A percentile compares a stretch with the other conserved stretches of the same genome.
phyloP scores from a whole-genome alignment of 2,888 invertebrate genomes.

The Petrolisthes cinctipes region DNA sequence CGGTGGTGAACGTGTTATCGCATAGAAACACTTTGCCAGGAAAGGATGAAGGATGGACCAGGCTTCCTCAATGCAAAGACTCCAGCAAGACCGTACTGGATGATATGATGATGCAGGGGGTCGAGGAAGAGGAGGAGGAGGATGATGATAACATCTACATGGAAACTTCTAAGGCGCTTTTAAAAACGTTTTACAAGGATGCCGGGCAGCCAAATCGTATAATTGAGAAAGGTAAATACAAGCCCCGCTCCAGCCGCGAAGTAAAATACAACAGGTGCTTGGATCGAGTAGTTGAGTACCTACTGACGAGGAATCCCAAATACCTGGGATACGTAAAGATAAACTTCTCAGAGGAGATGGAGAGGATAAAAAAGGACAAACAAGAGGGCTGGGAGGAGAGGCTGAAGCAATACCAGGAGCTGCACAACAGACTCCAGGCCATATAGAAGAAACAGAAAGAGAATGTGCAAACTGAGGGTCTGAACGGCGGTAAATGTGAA shows the following conservation, averaged over 20 bases:
- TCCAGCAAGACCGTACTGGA: neutral
- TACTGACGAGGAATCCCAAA: neutral
- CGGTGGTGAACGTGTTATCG: neutral
- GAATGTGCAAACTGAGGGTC: neutral
- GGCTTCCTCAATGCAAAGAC: neutral
- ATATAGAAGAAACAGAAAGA: neutral
- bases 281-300: neutral
- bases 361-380: neutral
- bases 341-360: constrained; percentile 10
- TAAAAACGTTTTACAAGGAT: neutral
- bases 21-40: neutral
- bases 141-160: neutral
- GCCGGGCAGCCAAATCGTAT: neutral
- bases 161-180: neutral
- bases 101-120: too few relatives aligned
- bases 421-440: neutral
- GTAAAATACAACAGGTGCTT: neutral
- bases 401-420: neutral
- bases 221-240: neutral
- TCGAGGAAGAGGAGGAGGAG: neutral
- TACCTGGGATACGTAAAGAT: neutral
- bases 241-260: neutral
- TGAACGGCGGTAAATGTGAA: neutral
- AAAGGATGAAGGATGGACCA: neutral
- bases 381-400: neutral